Conservation (phyloP, 2,888 invertebrate genomes). For the Euzophera pinguis region DNA sequence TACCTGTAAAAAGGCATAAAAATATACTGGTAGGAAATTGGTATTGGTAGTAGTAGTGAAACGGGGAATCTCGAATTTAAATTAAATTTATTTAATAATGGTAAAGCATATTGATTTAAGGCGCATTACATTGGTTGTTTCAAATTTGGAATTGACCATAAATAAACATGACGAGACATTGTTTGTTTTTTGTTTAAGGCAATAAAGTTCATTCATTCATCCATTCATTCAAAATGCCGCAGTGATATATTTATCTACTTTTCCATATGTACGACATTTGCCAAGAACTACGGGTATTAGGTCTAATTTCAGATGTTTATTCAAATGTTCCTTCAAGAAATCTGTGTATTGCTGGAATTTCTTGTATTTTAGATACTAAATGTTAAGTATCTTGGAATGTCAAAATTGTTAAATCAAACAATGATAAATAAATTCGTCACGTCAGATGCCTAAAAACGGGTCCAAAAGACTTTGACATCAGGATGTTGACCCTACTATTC, state of each 20-base stretch:
- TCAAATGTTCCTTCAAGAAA: background rate
- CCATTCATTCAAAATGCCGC: too few species aligned
- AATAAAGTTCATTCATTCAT: too few species aligned
- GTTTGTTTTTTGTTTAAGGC: too few species aligned
- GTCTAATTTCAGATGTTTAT: background rate
- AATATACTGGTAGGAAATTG: too few species aligned
- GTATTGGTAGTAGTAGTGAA: too few species aligned
- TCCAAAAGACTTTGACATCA: too few species aligned
- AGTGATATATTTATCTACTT: constrained; percentile 2
- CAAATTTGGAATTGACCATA: background rate
- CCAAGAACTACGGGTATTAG: background rate
- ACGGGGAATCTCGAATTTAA: too few species aligned
- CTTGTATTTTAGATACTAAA: background rate
- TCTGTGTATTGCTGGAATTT: background rate
- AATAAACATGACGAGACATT: constrained; percentile 10
- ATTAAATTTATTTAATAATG: too few species aligned
- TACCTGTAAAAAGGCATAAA: too few species aligned
- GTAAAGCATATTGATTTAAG: background rate
- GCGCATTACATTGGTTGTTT: background rate
- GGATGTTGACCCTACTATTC: too few species aligned
- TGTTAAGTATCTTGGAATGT: background rate
- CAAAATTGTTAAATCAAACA: background rate
- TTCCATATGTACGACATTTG: constrained; percentile 7
- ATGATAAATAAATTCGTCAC: too few species aligned
- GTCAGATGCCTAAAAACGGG: too few species aligned